phyloP scores from a whole-genome alignment of 1,140 invertebrate species.

The Papilio xuthus region DNA sequence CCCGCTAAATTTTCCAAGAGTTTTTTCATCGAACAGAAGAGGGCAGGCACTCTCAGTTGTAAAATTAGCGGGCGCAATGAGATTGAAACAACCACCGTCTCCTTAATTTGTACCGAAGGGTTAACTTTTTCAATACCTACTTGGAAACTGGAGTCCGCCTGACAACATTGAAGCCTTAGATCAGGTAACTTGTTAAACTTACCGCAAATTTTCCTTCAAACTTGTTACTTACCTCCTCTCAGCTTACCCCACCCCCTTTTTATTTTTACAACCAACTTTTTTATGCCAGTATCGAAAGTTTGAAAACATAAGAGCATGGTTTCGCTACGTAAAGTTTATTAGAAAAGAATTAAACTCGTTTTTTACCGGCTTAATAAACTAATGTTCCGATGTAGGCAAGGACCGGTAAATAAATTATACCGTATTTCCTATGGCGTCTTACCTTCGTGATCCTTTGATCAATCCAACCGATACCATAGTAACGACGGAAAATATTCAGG shows the following conservation, averaged over 20 bases:
- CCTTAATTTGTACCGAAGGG: constrained; percentile 11
- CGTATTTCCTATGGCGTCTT: background rate
- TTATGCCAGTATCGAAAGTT: constrained; percentile 26
- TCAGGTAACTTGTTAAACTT: constrained; percentile 23
- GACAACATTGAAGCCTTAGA: constrained; percentile 30
- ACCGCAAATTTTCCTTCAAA: background rate
- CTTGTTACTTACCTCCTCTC: constrained; percentile 11
- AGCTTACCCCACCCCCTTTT: background rate
- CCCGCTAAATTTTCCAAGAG: background rate
- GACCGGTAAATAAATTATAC: background rate
- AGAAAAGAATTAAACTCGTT: constrained; percentile 11
- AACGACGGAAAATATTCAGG: background rate
- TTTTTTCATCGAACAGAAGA: background rate
- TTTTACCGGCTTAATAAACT: constrained; percentile 4
- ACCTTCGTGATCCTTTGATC: background rate
- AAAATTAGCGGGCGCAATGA: constrained; percentile 18
- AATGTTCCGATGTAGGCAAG: background rate
- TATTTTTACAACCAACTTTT: constrained; percentile 18
- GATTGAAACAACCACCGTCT: background rate
- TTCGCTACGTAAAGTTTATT: constrained; percentile 25
- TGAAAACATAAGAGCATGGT: background rate
- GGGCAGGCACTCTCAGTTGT: background rate
- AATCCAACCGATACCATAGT: background rate
- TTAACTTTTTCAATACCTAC: constrained; percentile 26
- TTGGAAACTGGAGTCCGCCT: constrained; percentile 28